Conservation (phyloP, 2,888 invertebrate genomes). For the Euplexia lucipara region DNA sequence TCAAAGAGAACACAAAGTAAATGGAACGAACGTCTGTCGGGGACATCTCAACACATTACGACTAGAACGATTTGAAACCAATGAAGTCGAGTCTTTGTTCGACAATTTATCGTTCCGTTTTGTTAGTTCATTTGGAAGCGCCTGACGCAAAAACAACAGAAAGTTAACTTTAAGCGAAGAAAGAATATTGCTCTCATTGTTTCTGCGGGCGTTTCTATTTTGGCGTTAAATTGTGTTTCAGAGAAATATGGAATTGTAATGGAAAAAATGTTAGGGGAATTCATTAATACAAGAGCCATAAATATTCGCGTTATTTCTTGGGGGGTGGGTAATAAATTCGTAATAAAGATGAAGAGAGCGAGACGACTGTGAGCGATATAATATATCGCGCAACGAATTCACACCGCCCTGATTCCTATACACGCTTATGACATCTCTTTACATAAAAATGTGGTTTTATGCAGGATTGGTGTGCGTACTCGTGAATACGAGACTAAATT, state of each 20-base stretch:
- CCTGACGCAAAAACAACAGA: constrained; percentile 75
- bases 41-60: constrained; percentile 70
- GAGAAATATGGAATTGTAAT: constrained; percentile 53
- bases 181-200: constrained; percentile 68
- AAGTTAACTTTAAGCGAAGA: constrained; percentile 33
- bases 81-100: constrained; percentile 68
- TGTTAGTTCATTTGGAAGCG: constrained; percentile 67
- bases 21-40: constrained; percentile 68
- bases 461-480: constrained; percentile 47
- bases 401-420: constrained; percentile 72
- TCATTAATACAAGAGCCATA: constrained; percentile 83
- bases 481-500: constrained; percentile 48
- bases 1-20: constrained; percentile 71
- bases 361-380: constrained; percentile 58
- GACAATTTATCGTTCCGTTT: constrained; percentile 66
- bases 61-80: constrained; percentile 63
- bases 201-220: constrained; percentile 71
- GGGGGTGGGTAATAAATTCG: constrained; percentile 80
- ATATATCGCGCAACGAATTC: constrained; percentile 73
- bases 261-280: constrained; percentile 67
- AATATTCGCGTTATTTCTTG: constrained; percentile 78
- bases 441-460: constrained; percentile 64
- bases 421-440: constrained; percentile 63
- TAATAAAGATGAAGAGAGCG: constrained; percentile 79
- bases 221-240: constrained; percentile 56